Base-by-base conservation (phyloP, 2,797 vertebrate genomes). In the Propithecus deckenii region DNA sequence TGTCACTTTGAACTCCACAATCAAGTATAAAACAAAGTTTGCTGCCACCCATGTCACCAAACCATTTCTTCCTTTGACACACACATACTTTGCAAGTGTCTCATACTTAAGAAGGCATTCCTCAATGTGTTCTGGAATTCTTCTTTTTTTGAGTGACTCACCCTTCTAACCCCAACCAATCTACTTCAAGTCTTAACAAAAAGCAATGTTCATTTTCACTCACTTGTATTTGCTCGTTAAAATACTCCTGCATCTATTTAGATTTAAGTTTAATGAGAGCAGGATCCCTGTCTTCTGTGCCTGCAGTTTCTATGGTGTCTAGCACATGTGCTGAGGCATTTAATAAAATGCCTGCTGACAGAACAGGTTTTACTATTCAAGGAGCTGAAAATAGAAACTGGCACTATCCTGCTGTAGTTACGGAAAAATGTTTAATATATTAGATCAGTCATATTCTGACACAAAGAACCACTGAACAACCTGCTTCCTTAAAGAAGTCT, bases 401-500 rank as follows among this genome's bases (percentile, higher is more conserved):
- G 89, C 63, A 75, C 38, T 89, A 22, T 7, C 57, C 38, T 78
- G 25, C 67, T 74, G 35, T 11, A 28, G 46, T 93, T 86, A 86
- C 25, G 38, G 48, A 89, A 81, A 97, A 95, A 79, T 74, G 81
- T 83, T 95, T 91, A 97, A 89, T 96, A 79, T 83, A 84, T 84
- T 86, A 85, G 61, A 83, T 55, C 12, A 57, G 72, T 97, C 90
- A 80, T 38, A 95, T 85, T 95, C 80, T 50, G 63, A 93, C 78
- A 65, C 75, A 95, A 85, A 95, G 89, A 96, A 72, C n/a, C 43
- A 87, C 71, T 50, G 83, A 91, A 78, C 32, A 71, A 93, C 74
- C 43, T 79, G 79, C 72, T 95, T 87, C 52, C 85, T 96, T 92
- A 90, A 94, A 97, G 87, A 92, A 95, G 78, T 35, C 95, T 91